phyloP scores from a whole-genome alignment of 2,797 vertebrate genomes.

The Gymnodraco acuticeps region DNA sequence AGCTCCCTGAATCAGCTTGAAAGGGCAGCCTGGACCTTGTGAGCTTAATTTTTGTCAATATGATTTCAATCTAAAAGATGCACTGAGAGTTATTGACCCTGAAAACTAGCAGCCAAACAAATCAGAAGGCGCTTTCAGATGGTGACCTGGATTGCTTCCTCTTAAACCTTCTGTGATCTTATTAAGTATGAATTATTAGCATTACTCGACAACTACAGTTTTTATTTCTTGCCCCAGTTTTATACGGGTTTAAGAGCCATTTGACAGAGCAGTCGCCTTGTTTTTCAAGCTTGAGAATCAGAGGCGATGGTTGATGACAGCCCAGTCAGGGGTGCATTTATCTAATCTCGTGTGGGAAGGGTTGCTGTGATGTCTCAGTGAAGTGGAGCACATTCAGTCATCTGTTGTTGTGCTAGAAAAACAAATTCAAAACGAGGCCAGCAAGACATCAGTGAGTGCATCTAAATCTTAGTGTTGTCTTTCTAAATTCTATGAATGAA shows the following conservation, averaged over 20 bases:
- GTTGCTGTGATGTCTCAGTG: slow-evolving; percentile 12
- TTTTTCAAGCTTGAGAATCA: slow-evolving; percentile 9
- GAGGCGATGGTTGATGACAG: slow-evolving; percentile 9
- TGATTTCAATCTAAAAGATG: slow-evolving; percentile 24
- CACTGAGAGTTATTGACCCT: slow-evolving; percentile 11
- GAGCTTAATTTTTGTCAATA: slow-evolving; percentile 34
- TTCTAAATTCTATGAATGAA: neutral
- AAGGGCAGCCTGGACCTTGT: slow-evolving; percentile 5
- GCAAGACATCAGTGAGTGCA: neutral
- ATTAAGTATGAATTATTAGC: neutral
- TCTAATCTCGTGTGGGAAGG: slow-evolving; percentile 9
- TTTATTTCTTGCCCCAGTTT: slow-evolving; percentile 6
- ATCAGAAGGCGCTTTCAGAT: slow-evolving; percentile 8
- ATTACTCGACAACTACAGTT: neutral
- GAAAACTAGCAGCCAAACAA: slow-evolving; percentile 34
- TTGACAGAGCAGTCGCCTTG: neutral
- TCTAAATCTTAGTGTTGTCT: neutral
- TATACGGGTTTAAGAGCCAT: neutral
- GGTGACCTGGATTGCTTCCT: neutral
- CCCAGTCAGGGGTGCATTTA: slow-evolving; percentile 8
- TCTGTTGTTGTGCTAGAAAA: slow-evolving; percentile 7
- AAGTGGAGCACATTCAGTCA: slow-evolving; percentile 9
- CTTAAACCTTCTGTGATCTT: neutral
- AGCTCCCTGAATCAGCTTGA: slow-evolving; percentile 16
- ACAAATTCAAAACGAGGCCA: neutral